These are phyloP conservation scores for Enteromius trimaculatus DNA, from an alignment of 2,797 vertebrate species.

Conservation along the genomic window DNA sequence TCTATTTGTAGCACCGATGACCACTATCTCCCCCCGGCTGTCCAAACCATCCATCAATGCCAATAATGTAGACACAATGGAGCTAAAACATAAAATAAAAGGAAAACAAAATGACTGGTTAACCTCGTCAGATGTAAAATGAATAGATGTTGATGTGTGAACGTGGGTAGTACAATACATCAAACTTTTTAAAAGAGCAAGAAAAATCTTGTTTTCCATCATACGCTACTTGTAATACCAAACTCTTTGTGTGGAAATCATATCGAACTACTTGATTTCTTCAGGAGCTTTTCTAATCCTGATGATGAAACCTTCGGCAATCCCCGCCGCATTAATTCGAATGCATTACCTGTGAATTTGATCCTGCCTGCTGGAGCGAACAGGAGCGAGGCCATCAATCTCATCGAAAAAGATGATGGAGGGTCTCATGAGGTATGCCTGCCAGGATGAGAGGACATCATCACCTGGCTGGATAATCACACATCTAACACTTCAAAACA, in stretches of 20 bases:
- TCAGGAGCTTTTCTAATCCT: not conserved
- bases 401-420: constrained; percentile 99
- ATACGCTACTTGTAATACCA: not conserved
- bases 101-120: not conserved
- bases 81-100: constrained; percentile 75
- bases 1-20: constrained; percentile 99
- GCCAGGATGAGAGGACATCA: constrained; percentile 37
- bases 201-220: not conserved
- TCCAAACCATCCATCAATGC: constrained; percentile 99
- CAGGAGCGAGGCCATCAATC: constrained; percentile 98
- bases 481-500: not conserved
- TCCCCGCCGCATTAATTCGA: not conserved
- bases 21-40: constrained; percentile 98
- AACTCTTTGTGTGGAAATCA: not conserved
- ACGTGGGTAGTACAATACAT: not conserved
- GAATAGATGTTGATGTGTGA: not conserved
- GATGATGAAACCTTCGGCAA: constrained; percentile 27
- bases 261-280: not conserved
- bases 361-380: constrained; percentile 98
- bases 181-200: not conserved
- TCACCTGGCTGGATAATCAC: constrained; percentile 39
- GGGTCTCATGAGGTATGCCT: constrained; percentile 99
- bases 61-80: constrained; percentile 97
- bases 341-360: constrained; percentile 94
- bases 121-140: not conserved